Evolutionary conservation across 2,888 invertebrate genomes (phyloP), one percentile per base, ranked within the genome.

Genomic region (Macrostomum cliftonense): DNA sequence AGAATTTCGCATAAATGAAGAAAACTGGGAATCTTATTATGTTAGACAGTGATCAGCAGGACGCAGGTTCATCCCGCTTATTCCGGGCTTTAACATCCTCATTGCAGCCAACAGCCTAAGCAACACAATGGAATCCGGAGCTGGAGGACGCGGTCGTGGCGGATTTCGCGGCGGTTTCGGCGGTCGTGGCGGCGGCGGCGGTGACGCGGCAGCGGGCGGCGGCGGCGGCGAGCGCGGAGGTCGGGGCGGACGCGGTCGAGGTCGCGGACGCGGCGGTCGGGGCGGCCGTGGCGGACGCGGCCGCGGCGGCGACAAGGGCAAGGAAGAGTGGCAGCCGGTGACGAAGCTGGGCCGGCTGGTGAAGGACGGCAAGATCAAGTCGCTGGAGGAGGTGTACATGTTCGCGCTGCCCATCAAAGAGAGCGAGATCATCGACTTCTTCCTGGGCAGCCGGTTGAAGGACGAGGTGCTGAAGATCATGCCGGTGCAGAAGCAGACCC

Each of bases 401-500:
- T 95, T 91, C 76, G 95, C 97, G 53, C 75, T 97, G 49, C 95
- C 97, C 51, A 97, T 97, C 71, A 97, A 97, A 77, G 97, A 99
- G 76, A 88, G 81, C 63, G 95, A 97, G 73, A 95, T 99, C 72
- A 93, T 99, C 55, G 97, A 97, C 71, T 82, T 82, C 73, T 93
- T 97, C 76, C 80, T 97, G 62, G 89, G 91, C 20, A 75, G 82
- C 0, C 77, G 82, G 16, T 76, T 99, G 48, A 91, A 88, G 67
- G 97, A 99, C 75, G 97, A 97, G 70, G 97, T 99, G 0, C 75
- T 99, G 60, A 99, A 99, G 74, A 97, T 99, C 70, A 97, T 95
- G 91, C 97, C 97, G 53, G 97, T 99, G 16, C 97, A 97, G 78
- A 99, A 97, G 73, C 97, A 97, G 74, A 97, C 97, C 1, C 81